Evolutionary conservation across 2,113 vertebrate species (phyloP).

Genomic region (western clawed frog (Xenopus tropicalis)): UCB_Xtro_10.0 CM004449.2:101226001-101226500

Average conservation of each 20-base stretch:
- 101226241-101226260: not conserved
- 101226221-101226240: not conserved
- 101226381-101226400: conserved; percentile 46
- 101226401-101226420: conserved; percentile 49
- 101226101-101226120: not conserved
- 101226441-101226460: not conserved
- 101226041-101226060: not conserved
- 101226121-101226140: conserved; percentile 13
- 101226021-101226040: not conserved
- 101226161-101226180: not conserved
- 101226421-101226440: conserved; percentile 58
- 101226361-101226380: not conserved
- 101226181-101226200: not conserved
- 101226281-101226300: conserved; percentile 28
- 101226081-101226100: not conserved
- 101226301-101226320: not conserved
- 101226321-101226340: not conserved
- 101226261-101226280: conserved; percentile 52
- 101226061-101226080: not conserved
- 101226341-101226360: not conserved
- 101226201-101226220: conserved; percentile 4
- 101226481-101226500: no score
- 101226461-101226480: no score
- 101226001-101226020: not conserved
- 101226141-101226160: not conserved